phyloP scores from a whole-genome alignment of 1,140 invertebrate genomes.

The Drosophila tsacasi region DNA sequence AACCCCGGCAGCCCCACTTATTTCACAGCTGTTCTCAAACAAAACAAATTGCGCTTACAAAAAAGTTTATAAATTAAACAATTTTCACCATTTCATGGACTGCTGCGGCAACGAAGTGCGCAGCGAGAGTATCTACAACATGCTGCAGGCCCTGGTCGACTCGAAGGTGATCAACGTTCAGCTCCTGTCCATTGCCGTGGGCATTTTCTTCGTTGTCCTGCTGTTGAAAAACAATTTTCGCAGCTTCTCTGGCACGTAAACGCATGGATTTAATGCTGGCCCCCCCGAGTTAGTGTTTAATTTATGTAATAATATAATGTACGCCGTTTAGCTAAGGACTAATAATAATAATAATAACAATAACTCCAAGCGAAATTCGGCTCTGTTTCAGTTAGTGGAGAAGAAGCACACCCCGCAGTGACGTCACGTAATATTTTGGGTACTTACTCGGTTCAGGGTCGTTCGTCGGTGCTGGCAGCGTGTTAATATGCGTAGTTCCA shows the following conservation, averaged over 20 bases:
- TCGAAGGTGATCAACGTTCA: conserved; percentile 81
- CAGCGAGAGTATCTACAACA: conserved; percentile 78
- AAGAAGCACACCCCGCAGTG: conserved; percentile 30
- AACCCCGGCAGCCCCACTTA: neutral
- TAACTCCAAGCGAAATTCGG: conserved; percentile 31
- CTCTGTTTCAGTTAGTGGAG: conserved; percentile 28
- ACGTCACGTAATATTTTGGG: conserved; percentile 62
- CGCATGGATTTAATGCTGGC: neutral
- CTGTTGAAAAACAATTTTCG: conserved; percentile 79
- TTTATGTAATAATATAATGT: conserved; percentile 69
- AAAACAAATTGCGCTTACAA: conserved; percentile 47
- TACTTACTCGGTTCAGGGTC: conserved; percentile 64
- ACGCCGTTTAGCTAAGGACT: conserved; percentile 67
- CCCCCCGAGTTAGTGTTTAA: conserved; percentile 56
- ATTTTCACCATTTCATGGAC: conserved; percentile 65
- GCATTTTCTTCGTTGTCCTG: conserved; percentile 80
- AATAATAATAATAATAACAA: conserved; percentile 59
- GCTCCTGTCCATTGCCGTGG: conserved; percentile 79
- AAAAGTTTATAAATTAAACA: conserved; percentile 32
- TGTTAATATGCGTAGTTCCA: conserved; percentile 9
- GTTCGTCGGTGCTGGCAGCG: conserved; percentile 19
- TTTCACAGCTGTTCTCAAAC: conserved; percentile 51
- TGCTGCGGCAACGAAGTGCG: conserved; percentile 78
- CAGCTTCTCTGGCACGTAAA: conserved; percentile 76
- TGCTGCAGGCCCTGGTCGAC: conserved; percentile 77